Base-by-base conservation (phyloP, 2,797 vertebrate genomes). In the Strix occidentalis region DNA sequence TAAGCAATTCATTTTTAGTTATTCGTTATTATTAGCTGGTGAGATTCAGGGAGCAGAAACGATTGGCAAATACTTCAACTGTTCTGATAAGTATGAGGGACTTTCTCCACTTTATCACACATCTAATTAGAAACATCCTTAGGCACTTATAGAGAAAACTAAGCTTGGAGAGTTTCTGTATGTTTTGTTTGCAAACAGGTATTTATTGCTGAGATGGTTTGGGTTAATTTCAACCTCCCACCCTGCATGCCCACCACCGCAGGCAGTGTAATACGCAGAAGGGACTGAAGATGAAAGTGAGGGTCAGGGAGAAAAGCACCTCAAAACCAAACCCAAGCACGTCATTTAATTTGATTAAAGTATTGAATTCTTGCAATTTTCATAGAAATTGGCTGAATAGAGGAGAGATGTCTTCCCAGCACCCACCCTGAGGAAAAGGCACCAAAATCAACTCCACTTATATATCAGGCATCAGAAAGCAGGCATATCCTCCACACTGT, bases 401-500 rank as follows among this genome's bases (percentile, higher is more conserved):
- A 71, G 37, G 14, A 41, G 33, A 78, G 43, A 13, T 20, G 28
- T 19, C 45, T 24, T 64, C 45, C 81, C 41, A 58, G 35, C 56
- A 25, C 3, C 12, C 26, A 51, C 20, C 4, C 41, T 2, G 15
- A 70, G 18, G 11, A 53, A 75, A 80, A 76, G 17, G 69, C 69
- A 77, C 35, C 48, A 57, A 53, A 21, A 71, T 20, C 54, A 58
- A 46, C 41, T 39, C 41, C 43, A 23, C 50, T 24, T 25, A 19
- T 1, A 0, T 9, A 21, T 16, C 21, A 45, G 61, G 37, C 80
- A 70, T 18, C 68, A 60, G 50, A 76, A 13, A 81, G 56, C 78
- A 77, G 79, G 46, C 1, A 0, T 4, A 41, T 39, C 31, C 60
- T 37, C 64, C 17, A 12, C 0, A 1, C 21, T 29, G 39, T 0